Evolutionary conservation across 92 coral and sea anemone species (phyloP), one percentile per base, ranked within the genome.

Genomic region (Epizoanthus scotinus): DNA sequence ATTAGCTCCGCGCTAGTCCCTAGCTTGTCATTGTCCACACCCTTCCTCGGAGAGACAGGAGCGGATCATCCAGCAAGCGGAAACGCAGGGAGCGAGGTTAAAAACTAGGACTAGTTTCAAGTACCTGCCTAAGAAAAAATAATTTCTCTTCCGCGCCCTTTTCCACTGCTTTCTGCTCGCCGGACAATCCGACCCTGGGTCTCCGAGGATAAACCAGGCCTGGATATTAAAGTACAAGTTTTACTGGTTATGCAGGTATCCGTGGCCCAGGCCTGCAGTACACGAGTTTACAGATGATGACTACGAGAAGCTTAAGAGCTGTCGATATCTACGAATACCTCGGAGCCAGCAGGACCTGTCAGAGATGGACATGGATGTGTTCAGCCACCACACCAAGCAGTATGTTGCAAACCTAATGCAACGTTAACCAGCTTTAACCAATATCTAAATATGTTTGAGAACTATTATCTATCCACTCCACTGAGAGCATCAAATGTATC

Each of bases 231-330:
- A 44, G 52, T 63, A 63, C 20, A 63, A 0, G 22, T 18, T 58
- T 73, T 56, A 7, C 55, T 9, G 22, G 50, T 36, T 70, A 19
- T 90, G 65, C 63, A 92, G 87, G 58, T 92, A 92, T 67, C 97
- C 97, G 34, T 92, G 97, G 97, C 97, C 97, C 28, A 87, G 90
- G 34, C 89, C 92, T 3, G 79, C 94, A 10, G 28, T 22, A 9
- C 71, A 69, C 40, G 86, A 87, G 70, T 67, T 92, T 71, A 87
- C 92, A 15, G 38, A 28, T 24, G 97, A 92, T 27, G 97, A 92
- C 73, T 92, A 87, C 58, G 79, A 87, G 63, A 92, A 86, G 59
- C 91, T 92, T 9, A 79, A 83, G 55, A 85, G 83, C 47, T 92
- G 97, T 81, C 83, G 97, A 57, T 88, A 88, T 27, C 63, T 88